A percentile compares a stretch with the other conserved stretches of the same genome.
Conservation (phyloP, 92 coral and sea anemone species). For the Heliopora coerulea region DNA sequence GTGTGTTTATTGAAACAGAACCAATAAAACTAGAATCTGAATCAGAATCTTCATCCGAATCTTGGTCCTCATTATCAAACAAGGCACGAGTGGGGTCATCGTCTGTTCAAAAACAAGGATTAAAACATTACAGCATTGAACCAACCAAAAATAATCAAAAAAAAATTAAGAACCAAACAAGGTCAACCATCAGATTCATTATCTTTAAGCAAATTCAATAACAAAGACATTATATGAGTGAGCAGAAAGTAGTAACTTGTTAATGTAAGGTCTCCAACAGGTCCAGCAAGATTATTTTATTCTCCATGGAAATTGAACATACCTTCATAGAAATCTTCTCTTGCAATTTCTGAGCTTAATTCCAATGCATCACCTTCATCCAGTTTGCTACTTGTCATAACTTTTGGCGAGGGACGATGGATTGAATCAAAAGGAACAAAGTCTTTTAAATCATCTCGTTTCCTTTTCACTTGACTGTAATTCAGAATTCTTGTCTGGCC, state of each 20-base stretch:
- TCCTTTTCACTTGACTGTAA: constrained; percentile 37
- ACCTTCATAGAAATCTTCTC: constrained; percentile 75
- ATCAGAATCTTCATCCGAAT: constrained; percentile 9
- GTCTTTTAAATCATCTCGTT: constrained; percentile 20
- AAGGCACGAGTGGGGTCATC: constrained; percentile 37
- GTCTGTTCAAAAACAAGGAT: constrained; percentile 4
- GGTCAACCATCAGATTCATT: too few species aligned
- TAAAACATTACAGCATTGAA: too few species aligned
- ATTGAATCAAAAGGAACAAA: constrained; percentile 22
- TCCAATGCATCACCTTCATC: constrained; percentile 60
- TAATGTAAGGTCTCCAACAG: too few species aligned
- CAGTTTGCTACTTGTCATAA: not conserved
- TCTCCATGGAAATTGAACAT: too few species aligned
- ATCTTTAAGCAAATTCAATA: too few species aligned
- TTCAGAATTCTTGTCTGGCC: not conserved
- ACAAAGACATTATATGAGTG: too few species aligned
- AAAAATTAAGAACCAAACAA: not conserved
- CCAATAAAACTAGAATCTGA: constrained; percentile 57
- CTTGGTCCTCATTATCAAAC: constrained; percentile 15
- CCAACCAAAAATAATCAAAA: too few species aligned
- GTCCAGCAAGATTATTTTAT: too few species aligned
- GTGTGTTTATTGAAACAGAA: constrained; percentile 30
- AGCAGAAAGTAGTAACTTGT: too few species aligned
- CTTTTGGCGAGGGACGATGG: constrained; percentile 31
- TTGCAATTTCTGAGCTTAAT: constrained; percentile 73